These are phyloP conservation scores for Myrmecophaga tridactyla DNA, from an alignment of 2,113 vertebrate species.

Conservation along the genomic window DNA sequence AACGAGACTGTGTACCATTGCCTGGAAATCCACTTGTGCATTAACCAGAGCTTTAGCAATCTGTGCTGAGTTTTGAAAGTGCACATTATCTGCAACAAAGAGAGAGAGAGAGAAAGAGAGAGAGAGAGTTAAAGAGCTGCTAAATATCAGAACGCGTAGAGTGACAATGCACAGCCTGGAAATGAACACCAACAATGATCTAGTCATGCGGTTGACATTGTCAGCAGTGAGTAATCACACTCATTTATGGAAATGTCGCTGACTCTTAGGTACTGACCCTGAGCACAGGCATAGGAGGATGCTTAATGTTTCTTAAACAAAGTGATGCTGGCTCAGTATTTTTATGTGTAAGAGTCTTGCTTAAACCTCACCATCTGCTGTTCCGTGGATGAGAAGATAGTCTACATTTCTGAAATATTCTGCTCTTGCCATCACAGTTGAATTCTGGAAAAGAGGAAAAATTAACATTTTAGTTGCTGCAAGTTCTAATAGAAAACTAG, in stretches of 20 bases:
- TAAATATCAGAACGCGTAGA: conserved; percentile 81
- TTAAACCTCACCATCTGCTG: conserved; percentile 96
- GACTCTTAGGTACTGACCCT: conserved; percentile 83
- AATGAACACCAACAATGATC: conserved; percentile 83
- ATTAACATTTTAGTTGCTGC: conserved; percentile 84
- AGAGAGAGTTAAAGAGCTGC: conserved; percentile 70
- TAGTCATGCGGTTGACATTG: conserved; percentile 83
- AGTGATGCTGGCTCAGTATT: conserved; percentile 85
- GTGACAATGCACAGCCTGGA: conserved; percentile 80
- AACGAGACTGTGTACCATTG: conserved; percentile 90
- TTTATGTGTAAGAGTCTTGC: conserved; percentile 84
- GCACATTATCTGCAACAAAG: conserved; percentile 94
- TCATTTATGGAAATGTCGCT: conserved; percentile 81
- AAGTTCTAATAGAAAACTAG: conserved; percentile 77
- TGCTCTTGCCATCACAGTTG: conserved; percentile 94
- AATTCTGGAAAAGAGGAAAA: conserved; percentile 91
- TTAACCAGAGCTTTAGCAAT: conserved; percentile 97
- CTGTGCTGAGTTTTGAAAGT: conserved; percentile 99
- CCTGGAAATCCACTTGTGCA: conserved; percentile 95
- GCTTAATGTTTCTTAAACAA: conserved; percentile 88
- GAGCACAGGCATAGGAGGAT: conserved; percentile 82
- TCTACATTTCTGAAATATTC: conserved; percentile 94
- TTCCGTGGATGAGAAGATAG: conserved; percentile 97
- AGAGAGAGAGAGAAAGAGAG: conserved; percentile 65
- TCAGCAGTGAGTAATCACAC: conserved; percentile 80